Percentiles rank a stretch among this genome's conserved stretches.
phyloP scores from a whole-genome alignment of 2,797 vertebrate genomes.

The Graptemys geographica region DNA sequence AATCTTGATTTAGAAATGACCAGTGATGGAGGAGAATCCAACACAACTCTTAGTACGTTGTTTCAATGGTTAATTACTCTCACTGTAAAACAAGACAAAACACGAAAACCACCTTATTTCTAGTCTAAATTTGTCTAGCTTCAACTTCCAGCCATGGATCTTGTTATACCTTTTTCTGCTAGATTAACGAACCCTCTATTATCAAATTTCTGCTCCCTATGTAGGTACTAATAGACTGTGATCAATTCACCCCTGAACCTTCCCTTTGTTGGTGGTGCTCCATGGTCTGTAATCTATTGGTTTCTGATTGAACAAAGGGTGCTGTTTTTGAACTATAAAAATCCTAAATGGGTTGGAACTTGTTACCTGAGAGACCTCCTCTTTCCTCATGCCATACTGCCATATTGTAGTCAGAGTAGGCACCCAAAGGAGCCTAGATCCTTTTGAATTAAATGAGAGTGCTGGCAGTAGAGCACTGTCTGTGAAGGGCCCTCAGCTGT shows the following conservation, averaged over 20 bases:
- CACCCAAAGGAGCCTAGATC: not conserved
- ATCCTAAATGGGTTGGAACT: not conserved
- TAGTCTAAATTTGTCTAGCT: not conserved
- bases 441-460: not conserved
- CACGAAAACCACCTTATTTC: not conserved
- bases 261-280: not conserved
- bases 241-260: not conserved
- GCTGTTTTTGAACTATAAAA: not conserved
- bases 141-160: not conserved
- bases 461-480: not conserved
- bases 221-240: not conserved
- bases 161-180: not conserved
- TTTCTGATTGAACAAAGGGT: not conserved
- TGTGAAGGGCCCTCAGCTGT: not conserved
- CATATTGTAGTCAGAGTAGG: fast-evolving
- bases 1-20: not conserved
- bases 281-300: not conserved
- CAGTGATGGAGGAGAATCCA: not conserved
- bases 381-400: not conserved
- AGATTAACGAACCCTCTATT: not conserved
- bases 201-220: not conserved
- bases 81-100: not conserved
- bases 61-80: not conserved
- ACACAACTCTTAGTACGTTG: not conserved
- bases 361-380: not conserved